A percentile compares a stretch with the other conserved stretches of the same genome.
phyloP scores from a whole-genome alignment of 2,888 invertebrate species.

The Spilosoma lubricipeda region DNA sequence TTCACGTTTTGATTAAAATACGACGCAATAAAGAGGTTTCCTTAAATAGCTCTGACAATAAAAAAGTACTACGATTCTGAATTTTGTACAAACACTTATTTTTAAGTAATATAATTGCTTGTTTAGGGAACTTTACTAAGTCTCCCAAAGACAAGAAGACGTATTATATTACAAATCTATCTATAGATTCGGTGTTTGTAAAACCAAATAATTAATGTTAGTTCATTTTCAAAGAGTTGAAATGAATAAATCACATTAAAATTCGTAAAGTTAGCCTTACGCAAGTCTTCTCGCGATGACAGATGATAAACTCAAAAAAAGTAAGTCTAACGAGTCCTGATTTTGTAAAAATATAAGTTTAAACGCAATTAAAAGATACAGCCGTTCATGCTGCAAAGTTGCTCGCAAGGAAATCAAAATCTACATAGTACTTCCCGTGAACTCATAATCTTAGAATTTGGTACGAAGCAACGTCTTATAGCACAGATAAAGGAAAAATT shows the following conservation, averaged over 20 bases:
- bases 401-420: no score
- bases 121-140: background rate
- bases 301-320: background rate
- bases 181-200: background rate
- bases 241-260: background rate
- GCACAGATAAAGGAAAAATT: no score
- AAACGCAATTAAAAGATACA: no score
- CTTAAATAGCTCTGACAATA: slow-evolving; percentile 28
- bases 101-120: background rate
- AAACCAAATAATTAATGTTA: background rate
- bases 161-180: background rate
- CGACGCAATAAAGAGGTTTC: slow-evolving; percentile 34
- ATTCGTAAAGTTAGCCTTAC: background rate
- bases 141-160: background rate
- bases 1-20: slow-evolving; percentile 36
- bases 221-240: background rate
- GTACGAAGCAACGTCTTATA: no score
- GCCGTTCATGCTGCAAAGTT: no score
- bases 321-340: no score
- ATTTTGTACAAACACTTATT: background rate
- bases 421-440: no score
- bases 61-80: background rate
- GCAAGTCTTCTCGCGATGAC: background rate
- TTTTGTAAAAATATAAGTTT: no score
- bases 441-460: no score